Conservation (phyloP, 1,140 invertebrate species). For the Stegodyphus mimosarum region DNA sequence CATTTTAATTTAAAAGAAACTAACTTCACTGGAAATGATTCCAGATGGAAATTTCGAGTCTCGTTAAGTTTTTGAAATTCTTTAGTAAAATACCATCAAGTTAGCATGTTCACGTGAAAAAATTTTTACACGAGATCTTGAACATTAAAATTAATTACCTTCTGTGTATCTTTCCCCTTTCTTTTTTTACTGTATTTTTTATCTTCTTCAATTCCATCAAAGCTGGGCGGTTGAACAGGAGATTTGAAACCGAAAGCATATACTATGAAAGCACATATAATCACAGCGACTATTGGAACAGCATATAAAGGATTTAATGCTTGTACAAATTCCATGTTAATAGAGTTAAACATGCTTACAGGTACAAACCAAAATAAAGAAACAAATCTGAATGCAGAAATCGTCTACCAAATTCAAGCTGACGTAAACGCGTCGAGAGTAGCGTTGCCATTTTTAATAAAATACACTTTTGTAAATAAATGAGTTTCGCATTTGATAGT, state of each 20-base stretch:
- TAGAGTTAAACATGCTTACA: slow-evolving; percentile 23
- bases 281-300: slow-evolving; percentile 67
- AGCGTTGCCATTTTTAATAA: slow-evolving; percentile 10
- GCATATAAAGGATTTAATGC: slow-evolving; percentile 67
- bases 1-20: no score
- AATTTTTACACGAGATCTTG: no score
- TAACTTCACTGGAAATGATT: no score
- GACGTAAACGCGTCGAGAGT: slow-evolving; percentile 40
- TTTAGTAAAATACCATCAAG: no score
- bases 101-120: no score
- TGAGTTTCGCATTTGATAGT: no score
- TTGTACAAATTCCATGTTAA: slow-evolving; percentile 63
- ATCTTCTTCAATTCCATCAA: slow-evolving; percentile 67
- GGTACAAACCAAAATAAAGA: not conserved
- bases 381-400: not conserved
- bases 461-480: slow-evolving; percentile 20
- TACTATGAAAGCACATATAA: slow-evolving; percentile 68
- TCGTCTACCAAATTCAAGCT: slow-evolving; percentile 27
- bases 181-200: slow-evolving; percentile 63
- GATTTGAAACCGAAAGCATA: slow-evolving; percentile 70
- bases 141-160: slow-evolving; percentile 46
- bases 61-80: no score
- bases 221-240: slow-evolving; percentile 68
- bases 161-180: slow-evolving; percentile 35
- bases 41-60: no score